Percentiles rank a stretch among this genome's conserved stretches.
Conservation (phyloP, 1,140 invertebrate species). For the Scaptodrosophila lebanonensis region DNA sequence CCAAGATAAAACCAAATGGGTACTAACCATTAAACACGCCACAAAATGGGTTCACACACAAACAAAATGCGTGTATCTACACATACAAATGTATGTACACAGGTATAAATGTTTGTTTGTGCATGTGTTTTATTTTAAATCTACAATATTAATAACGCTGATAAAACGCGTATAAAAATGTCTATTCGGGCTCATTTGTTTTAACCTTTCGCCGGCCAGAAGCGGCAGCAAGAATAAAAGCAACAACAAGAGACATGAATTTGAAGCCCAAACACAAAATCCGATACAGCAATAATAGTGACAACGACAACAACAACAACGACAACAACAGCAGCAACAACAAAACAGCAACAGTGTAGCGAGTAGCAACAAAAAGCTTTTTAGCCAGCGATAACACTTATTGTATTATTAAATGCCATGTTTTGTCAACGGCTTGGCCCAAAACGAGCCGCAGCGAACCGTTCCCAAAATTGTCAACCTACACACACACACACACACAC, state of each 20-base stretch:
- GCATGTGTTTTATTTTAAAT: slow-evolving; percentile 50
- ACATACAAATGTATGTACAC: too few species aligned
- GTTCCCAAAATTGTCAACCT: slow-evolving; percentile 70
- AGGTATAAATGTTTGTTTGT: slow-evolving; percentile 6
- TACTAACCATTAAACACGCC: slow-evolving; percentile 62
- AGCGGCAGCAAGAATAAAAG: slow-evolving; percentile 14
- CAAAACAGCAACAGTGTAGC: slow-evolving; percentile 23
- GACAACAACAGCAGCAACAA: slow-evolving; percentile 18
- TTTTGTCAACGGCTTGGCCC: slow-evolving; percentile 69
- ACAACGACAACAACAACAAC: slow-evolving; percentile 11
- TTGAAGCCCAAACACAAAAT: slow-evolving; percentile 26
- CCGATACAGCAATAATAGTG: slow-evolving; percentile 4
- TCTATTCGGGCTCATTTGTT: slow-evolving; percentile 57
- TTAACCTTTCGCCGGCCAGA: slow-evolving; percentile 49
- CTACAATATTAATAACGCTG: slow-evolving; percentile 64
- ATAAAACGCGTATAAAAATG: slow-evolving; percentile 56
- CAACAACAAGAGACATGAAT: slow-evolving; percentile 58
- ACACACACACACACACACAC: slow-evolving; percentile 25
- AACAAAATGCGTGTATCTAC: too few species aligned
- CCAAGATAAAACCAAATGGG: slow-evolving; percentile 46
- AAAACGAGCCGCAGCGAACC: slow-evolving; percentile 31
- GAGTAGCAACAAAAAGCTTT: slow-evolving; percentile 70
- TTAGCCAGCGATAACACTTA: slow-evolving; percentile 72
- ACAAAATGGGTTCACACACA: slow-evolving; percentile 40
- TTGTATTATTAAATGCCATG: slow-evolving; percentile 73